Conservation (phyloP, 2,113 vertebrate genomes). For the Gymnogyps californianus region DNA sequence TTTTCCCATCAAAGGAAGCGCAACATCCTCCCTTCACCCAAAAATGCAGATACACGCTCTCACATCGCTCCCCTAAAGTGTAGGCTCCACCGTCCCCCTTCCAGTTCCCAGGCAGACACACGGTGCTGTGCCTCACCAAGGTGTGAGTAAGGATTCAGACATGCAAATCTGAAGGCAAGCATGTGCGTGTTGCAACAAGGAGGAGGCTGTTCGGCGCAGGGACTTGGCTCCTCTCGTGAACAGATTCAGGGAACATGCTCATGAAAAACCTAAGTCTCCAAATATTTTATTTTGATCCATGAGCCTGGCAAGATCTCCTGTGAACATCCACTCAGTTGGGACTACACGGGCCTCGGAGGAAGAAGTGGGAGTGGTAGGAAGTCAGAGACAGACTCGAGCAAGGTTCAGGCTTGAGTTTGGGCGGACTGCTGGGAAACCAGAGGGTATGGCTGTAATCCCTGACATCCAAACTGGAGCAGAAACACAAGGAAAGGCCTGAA, state of each 20-base stretch:
- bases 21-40: background rate
- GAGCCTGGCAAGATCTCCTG: conserved; percentile 31
- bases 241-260: background rate
- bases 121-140: rapidly evolving
- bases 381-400: background rate
- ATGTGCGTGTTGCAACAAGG: background rate
- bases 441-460: background rate
- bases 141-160: background rate
- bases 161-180: background rate
- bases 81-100: background rate
- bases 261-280: conserved; percentile 37
- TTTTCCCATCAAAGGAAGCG: background rate
- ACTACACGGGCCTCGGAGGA: background rate
- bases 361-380: background rate
- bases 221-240: background rate
- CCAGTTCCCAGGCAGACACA: background rate
- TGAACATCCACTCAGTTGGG: background rate
- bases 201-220: background rate
- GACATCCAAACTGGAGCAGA: background rate
- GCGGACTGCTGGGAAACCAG: background rate
- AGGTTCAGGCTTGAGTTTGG: background rate
- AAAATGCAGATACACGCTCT: background rate
- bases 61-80: background rate
- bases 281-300: conserved; percentile 38
- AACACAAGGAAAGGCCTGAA: background rate